Evolutionary conservation across 1,140 invertebrate genomes (phyloP).

Genomic region (Centruroides sculpturatus): DNA sequence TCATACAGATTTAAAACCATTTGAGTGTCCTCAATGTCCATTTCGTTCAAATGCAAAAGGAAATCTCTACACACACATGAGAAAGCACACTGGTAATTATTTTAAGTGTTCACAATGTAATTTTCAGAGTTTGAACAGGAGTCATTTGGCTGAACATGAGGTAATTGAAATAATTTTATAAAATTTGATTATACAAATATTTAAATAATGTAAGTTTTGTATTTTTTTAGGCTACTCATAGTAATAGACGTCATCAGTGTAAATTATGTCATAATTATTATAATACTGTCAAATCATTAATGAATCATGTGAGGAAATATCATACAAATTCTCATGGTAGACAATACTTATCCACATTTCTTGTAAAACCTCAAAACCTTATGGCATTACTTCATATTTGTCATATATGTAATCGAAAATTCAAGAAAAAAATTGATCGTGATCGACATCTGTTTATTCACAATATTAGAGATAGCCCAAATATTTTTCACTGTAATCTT

Average conservation of each 20-base stretch:
- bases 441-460: conserved; percentile 31
- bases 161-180: not conserved
- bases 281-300: conserved; percentile 30
- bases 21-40: conserved; percentile 29
- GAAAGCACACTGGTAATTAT: conserved; percentile 31
- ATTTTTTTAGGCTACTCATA: conserved; percentile 23
- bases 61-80: conserved; percentile 33
- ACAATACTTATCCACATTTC: conserved; percentile 25
- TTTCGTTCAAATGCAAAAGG: conserved; percentile 30
- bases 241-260: conserved; percentile 23
- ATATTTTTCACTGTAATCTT: conserved; percentile 24
- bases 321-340: conserved; percentile 24
- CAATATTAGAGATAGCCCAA: conserved; percentile 25
- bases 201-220: not conserved
- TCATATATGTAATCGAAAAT: conserved; percentile 31
- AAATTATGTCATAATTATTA: conserved; percentile 29
- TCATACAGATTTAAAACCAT: conserved; percentile 30
- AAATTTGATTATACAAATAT: not conserved
- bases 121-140: conserved; percentile 29
- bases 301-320: conserved; percentile 30
- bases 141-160: conserved; percentile 30
- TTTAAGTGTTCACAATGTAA: conserved; percentile 28
- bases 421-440: conserved; percentile 31
- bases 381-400: conserved; percentile 29
- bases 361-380: not conserved